Base-by-base conservation (phyloP, 2,113 vertebrate genomes). In the Uria lomvia region DNA sequence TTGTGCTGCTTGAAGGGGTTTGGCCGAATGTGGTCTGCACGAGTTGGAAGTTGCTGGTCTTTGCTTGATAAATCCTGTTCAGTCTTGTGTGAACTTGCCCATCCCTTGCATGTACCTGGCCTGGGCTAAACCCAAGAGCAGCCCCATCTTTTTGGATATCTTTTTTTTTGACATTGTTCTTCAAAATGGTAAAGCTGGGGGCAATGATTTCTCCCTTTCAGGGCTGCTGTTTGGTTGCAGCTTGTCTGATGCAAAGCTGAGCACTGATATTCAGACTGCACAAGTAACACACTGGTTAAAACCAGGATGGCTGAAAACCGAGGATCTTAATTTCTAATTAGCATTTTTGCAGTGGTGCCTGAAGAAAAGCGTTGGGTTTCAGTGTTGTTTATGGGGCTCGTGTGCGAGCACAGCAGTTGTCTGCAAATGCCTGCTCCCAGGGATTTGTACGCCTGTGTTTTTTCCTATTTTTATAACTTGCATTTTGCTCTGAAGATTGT, bases 321-420 rank as follows among this genome's bases (percentile, higher is more conserved):
- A 32, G 27, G 10, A 21, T 58, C 60, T 63, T 67, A 7, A 10
- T 21, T 30, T 36, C 34, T 32, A 26, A 29, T 24, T 2, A 10
- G 15, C 0, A 0, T 36, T 88, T 38, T 59, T 6, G 1, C 0
- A 2, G 40, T 1, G 9, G 34, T 60, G 36, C 50, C 38, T 58
- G 47, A 66, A 18, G 68, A 55, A 21, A 62, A 23, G 6, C 1
- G 2, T 3, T 49, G 60, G 23, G 11, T 85, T 66, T 65, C 15
- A 2, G 38, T 5, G 15, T 22, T 15, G 4, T 36, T 67, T 1
- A 0, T 0, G 1, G 22, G 40, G 26, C 59, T 79, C 3, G 0
- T 29, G 23, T 67, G 34, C 1, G 2, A 40, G 68, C 49, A 43
- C 21, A 8, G 63, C 42, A 8, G 10, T 53, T n/a, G 58, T 21